phyloP scores from a whole-genome alignment of 2,888 invertebrate species.

The Orchesellides sinensis region DNA sequence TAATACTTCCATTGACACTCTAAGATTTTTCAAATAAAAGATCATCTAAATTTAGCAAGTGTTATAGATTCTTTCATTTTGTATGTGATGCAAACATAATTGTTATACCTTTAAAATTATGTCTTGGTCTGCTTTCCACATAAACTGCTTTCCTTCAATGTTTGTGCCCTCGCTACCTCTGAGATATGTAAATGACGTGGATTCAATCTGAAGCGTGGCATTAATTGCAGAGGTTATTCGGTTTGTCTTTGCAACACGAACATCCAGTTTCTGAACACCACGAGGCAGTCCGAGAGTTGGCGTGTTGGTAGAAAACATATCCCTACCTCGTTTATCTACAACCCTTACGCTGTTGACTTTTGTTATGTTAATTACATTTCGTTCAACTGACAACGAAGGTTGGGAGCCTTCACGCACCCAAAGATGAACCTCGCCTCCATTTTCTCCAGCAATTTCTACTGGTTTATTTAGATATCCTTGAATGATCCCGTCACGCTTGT shows the following conservation, averaged over 20 bases:
- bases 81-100: not conserved
- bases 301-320: constrained; percentile 86
- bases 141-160: constrained; percentile 81
- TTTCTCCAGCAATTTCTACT: constrained; percentile 78
- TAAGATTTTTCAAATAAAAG: constrained; percentile 21
- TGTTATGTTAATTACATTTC: constrained; percentile 84
- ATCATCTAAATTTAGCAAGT: not conserved
- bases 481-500: constrained; percentile 84
- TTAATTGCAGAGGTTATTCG: constrained; percentile 86
- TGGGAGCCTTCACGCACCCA: constrained; percentile 74
- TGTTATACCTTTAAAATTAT: constrained; percentile 81
- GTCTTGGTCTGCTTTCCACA: constrained; percentile 88
- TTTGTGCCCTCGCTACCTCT: constrained; percentile 86
- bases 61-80: not conserved
- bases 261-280: constrained; percentile 77
- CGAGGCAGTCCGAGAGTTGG: constrained; percentile 85
- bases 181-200: constrained; percentile 83
- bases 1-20: constrained; percentile 86
- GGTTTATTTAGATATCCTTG: constrained; percentile 81
- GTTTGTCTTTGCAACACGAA: constrained; percentile 81
- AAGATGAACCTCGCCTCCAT: constrained; percentile 76
- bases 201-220: constrained; percentile 82
- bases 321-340: constrained; percentile 82
- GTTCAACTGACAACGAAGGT: constrained; percentile 80
- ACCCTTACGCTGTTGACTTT: constrained; percentile 85